Conservation (phyloP, 2,113 vertebrate species). For the Vulpes vulpes region DNA sequence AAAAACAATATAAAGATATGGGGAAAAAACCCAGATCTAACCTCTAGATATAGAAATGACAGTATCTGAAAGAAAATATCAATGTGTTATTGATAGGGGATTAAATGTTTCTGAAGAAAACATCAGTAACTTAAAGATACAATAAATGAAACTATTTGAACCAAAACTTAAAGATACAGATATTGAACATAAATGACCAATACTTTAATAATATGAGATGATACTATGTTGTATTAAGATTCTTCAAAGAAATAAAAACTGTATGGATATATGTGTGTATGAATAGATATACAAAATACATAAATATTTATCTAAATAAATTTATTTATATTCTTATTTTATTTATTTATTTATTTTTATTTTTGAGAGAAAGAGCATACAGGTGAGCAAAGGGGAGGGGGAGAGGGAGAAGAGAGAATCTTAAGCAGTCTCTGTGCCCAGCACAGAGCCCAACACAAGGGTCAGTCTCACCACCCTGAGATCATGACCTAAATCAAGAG, state of each 20-base stretch:
- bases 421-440: background rate
- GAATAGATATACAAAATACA: background rate
- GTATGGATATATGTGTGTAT: background rate
- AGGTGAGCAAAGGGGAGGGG: background rate
- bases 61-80: background rate
- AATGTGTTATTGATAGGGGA: background rate
- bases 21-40: background rate
- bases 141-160: background rate
- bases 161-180: background rate
- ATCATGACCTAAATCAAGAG: background rate
- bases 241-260: background rate
- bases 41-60: background rate
- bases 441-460: background rate
- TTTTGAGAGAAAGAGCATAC: background rate
- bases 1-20: background rate
- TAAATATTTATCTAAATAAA: background rate
- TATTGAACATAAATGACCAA: background rate
- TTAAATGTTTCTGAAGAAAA: background rate
- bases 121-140: background rate
- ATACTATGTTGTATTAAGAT: background rate
- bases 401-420: background rate
- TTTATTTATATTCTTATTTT: background rate
- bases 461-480: background rate
- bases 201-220: background rate
- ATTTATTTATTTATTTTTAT: background rate